Evolutionary conservation across 2,888 invertebrate genomes (phyloP).

Genomic region (Cheilosia vernalis): DNA sequence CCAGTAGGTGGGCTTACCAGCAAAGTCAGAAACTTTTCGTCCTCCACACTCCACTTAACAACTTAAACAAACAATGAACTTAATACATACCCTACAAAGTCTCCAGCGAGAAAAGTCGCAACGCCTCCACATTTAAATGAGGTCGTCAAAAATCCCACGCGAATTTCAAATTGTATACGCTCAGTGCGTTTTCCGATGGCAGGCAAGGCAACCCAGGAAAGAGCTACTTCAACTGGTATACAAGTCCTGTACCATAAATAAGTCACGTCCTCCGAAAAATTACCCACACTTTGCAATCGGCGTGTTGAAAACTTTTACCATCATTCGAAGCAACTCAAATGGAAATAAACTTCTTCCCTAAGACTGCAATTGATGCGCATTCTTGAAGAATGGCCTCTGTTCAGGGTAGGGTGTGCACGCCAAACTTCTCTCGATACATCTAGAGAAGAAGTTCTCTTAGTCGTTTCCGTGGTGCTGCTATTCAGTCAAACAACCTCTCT

Average conservation of each 20-base stretch:
- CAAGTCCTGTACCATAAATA: constrained; percentile 61
- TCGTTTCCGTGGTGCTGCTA: constrained; percentile 16
- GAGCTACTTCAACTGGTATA: constrained; percentile 54
- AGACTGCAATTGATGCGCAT: constrained; percentile 71
- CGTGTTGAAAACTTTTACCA: constrained; percentile 57
- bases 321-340: constrained; percentile 62
- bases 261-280: constrained; percentile 73
- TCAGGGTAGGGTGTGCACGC: not conserved
- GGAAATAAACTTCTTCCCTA: constrained; percentile 44
- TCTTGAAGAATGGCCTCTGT: constrained; percentile 17
- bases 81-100: constrained; percentile 47
- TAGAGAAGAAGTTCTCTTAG: constrained; percentile 17
- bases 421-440: constrained; percentile 68
- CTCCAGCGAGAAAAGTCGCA: constrained; percentile 28
- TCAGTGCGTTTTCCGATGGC: constrained; percentile 37
- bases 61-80: constrained; percentile 70
- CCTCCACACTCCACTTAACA: constrained; percentile 46
- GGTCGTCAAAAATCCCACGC: constrained; percentile 42
- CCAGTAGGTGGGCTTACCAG: not conserved
- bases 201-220: constrained; percentile 12
- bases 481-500: constrained; percentile 68
- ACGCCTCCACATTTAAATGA: constrained; percentile 57
- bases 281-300: constrained; percentile 65
- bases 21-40: constrained; percentile 50
- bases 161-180: constrained; percentile 37